Conservation (phyloP, 2,888 invertebrate genomes). For the Hydrotaea cyrtoneurina region DNA sequence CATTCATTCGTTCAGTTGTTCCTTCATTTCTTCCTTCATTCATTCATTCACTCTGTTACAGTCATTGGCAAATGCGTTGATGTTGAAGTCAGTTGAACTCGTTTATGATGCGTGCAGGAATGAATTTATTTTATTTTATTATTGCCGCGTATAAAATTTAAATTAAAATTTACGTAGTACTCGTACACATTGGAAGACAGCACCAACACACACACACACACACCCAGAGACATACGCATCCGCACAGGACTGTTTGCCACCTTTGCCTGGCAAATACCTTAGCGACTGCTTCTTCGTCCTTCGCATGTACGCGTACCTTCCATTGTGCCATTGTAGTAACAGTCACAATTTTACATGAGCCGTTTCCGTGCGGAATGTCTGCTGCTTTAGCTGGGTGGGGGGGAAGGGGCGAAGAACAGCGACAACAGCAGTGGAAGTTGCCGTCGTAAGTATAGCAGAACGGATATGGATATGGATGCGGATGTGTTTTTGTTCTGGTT, state of each 20-base stretch:
- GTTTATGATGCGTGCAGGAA: conserved; percentile 72
- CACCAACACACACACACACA: not conserved
- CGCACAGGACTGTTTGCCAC: not conserved
- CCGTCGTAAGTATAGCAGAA: conserved; percentile 31
- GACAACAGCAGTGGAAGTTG: not conserved
- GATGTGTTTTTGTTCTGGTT: conserved; percentile 34
- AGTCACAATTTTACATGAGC: conserved; percentile 23
- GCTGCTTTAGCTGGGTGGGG: not conserved
- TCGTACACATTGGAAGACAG: conserved; percentile 17
- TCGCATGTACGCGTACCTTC: not conserved
- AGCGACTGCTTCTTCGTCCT: not conserved
- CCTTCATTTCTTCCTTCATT: not conserved
- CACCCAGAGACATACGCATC: not conserved
- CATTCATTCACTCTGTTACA: not conserved
- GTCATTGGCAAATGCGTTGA: conserved; percentile 22
- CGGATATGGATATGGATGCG: not conserved
- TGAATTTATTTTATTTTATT: conserved; percentile 74
- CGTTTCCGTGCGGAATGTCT: conserved; percentile 39
- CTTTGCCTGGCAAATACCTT: not conserved
- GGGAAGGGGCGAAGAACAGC: not conserved
- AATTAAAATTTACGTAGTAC: conserved; percentile 76
- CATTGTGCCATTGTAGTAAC: conserved; percentile 14
- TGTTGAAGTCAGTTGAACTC: conserved; percentile 66
- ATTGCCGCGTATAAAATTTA: conserved; percentile 77
- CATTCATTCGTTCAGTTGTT: not conserved